Percentiles rank a stretch among this genome's conserved stretches.
These are phyloP conservation scores for Oxycera nigricornis DNA, from an alignment of 2,888 invertebrate genomes.

Conservation along the genomic window DNA sequence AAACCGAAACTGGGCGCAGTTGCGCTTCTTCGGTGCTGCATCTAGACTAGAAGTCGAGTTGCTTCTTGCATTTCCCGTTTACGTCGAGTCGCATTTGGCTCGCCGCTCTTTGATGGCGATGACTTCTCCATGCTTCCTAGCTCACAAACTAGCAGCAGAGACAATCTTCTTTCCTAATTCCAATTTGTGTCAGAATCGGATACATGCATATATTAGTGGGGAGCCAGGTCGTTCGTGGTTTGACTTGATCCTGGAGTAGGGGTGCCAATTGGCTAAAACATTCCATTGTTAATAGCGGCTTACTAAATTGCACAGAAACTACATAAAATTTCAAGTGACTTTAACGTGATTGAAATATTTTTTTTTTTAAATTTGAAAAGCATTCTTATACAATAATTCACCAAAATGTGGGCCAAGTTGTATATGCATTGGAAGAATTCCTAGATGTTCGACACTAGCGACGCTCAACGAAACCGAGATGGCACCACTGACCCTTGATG, in stretches of 20 bases:
- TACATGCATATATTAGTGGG: conserved; percentile 24
- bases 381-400: too few species aligned
- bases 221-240: background rate
- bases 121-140: conserved; percentile 12
- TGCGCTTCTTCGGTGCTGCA: conserved; percentile 4
- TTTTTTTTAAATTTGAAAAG: too few species aligned
- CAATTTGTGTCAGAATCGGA: conserved; percentile 32
- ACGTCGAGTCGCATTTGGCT: background rate
- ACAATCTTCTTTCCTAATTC: conserved; percentile 25
- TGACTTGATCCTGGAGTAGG: background rate
- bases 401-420: too few species aligned
- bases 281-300: too few species aligned
- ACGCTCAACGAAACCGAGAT: background rate
- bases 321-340: too few species aligned
- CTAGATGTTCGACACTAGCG: too few species aligned
- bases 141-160: background rate
- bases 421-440: too few species aligned
- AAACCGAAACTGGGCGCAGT: conserved; percentile 41
- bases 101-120: conserved; percentile 8
- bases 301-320: too few species aligned
- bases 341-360: too few species aligned
- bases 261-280: background rate
- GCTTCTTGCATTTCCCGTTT: conserved; percentile 13
- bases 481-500: conserved; percentile 10
- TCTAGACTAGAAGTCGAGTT: background rate